phyloP scores from a whole-genome alignment of 2,888 invertebrate species.

The Lycophotia porphyrea region DNA sequence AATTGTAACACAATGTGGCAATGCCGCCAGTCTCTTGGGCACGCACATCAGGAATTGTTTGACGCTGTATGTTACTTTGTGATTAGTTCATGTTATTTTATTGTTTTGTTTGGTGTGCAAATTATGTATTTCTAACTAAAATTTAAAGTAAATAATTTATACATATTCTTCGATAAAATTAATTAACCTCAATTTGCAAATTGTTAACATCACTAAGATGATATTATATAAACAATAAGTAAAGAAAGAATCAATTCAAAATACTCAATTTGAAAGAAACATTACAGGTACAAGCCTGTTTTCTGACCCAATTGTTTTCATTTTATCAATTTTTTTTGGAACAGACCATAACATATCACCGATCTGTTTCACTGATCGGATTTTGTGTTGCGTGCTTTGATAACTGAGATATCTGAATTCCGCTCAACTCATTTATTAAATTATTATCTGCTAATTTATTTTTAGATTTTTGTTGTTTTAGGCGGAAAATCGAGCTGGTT shows the following conservation, averaged over 20 bases:
- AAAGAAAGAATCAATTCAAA: not conserved
- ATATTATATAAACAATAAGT: not conserved
- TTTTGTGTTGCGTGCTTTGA: not conserved
- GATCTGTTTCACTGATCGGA: not conserved
- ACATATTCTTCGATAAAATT: too few relatives aligned
- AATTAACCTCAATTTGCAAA: not conserved
- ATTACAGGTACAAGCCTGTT: not conserved
- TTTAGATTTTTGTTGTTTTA: too few relatives aligned
- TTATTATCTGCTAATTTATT: not conserved
- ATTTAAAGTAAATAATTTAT: too few relatives aligned
- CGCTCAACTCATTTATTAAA: not conserved
- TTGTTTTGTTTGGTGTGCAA: too few relatives aligned
- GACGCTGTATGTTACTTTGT: too few relatives aligned
- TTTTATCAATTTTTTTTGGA: not conserved
- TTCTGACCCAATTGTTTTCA: not conserved
- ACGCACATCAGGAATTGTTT: too few relatives aligned
- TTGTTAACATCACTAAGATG: not conserved
- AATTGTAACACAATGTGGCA: too few relatives aligned
- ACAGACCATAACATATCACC: not conserved
- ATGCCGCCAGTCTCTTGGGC: too few relatives aligned
- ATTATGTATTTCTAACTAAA: too few relatives aligned
- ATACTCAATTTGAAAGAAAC: not conserved
- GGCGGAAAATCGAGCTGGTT: not conserved
- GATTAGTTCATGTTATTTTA: too few relatives aligned
- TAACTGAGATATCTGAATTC: not conserved